Percentiles rank a stretch among this genome's conserved stretches.
These are phyloP conservation scores for Thaumatotibia leucotreta DNA, from an alignment of 1,140 invertebrate species.

Conservation along the genomic window DNA sequence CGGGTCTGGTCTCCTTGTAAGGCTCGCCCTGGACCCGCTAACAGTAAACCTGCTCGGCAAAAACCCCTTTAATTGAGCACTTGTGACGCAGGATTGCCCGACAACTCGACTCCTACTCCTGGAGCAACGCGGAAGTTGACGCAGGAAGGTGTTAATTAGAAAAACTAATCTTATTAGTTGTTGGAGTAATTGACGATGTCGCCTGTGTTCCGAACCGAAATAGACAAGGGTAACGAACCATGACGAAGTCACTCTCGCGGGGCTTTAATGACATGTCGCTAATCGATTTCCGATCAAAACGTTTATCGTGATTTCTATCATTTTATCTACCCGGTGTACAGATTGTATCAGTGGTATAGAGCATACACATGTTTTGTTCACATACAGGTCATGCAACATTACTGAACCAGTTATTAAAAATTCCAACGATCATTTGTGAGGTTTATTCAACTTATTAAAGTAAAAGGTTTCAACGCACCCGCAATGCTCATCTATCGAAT, in stretches of 20 bases:
- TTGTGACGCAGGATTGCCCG: background rate
- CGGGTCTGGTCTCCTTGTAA: conserved; percentile 56
- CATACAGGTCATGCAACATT: background rate
- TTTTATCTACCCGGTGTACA: background rate
- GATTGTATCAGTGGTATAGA: background rate
- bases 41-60: conserved; percentile 52
- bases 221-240: background rate
- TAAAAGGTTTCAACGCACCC: too few relatives aligned
- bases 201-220: background rate
- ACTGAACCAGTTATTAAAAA: background rate
- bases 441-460: too few relatives aligned
- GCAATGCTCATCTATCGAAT: too few relatives aligned
- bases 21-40: conserved; percentile 54
- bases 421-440: background rate
- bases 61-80: conserved; percentile 45
- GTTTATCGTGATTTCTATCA: background rate
- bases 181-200: background rate
- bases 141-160: conserved; percentile 1
- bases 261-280: background rate
- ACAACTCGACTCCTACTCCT: background rate
- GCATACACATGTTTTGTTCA: background rate
- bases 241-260: background rate
- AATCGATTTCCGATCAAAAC: background rate
- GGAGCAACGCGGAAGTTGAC: background rate
- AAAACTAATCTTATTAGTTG: background rate